Evolutionary conservation across 2,113 vertebrate genomes (phyloP).

Genomic region (Eptesicus fuscus): DNA sequence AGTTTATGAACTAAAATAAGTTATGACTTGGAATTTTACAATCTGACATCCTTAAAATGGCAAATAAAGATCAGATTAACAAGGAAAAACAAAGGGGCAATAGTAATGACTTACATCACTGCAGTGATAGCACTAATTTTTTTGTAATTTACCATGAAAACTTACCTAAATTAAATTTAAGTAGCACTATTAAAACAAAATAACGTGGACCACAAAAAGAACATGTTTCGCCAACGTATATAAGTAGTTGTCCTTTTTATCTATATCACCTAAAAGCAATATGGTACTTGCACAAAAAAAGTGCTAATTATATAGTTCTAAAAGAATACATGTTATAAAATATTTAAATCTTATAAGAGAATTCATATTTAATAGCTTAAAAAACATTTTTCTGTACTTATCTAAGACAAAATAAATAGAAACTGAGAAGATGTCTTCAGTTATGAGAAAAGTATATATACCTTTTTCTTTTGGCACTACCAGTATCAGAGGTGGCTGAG

Average conservation of each 20-base stretch:
- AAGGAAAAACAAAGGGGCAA: slow-evolving; percentile 23
- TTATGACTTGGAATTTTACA: slow-evolving; percentile 29
- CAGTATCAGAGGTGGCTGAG: slow-evolving; percentile 93
- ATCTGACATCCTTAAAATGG: slow-evolving; percentile 33
- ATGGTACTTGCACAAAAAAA: not conserved
- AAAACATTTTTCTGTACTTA: slow-evolving; percentile 16
- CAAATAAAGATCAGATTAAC: slow-evolving; percentile 32
- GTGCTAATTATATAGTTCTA: slow-evolving; percentile 3
- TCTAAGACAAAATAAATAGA: slow-evolving; percentile 24
- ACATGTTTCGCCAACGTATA: not conserved
- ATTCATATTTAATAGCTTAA: slow-evolving; percentile 10
- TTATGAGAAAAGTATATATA: slow-evolving; percentile 63
- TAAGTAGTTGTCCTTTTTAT: not conserved
- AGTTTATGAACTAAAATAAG: slow-evolving; percentile 34
- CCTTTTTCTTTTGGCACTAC: slow-evolving; percentile 97
- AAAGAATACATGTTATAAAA: not conserved
- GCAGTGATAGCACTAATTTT: not conserved
- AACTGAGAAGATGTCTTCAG: not conserved
- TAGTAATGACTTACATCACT: slow-evolving; percentile 7
- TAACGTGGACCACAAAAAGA: not conserved
- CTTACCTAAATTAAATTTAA: slow-evolving; percentile 36
- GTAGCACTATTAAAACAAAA: slow-evolving; percentile 23
- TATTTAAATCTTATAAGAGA: slow-evolving; percentile 45
- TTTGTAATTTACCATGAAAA: slow-evolving; percentile 24
- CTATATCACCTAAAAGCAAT: not conserved